A percentile compares a stretch with the other conserved stretches of the same genome.
phyloP scores from a whole-genome alignment of 1,140 invertebrate genomes.

The Parasteatoda tepidariorum region DNA sequence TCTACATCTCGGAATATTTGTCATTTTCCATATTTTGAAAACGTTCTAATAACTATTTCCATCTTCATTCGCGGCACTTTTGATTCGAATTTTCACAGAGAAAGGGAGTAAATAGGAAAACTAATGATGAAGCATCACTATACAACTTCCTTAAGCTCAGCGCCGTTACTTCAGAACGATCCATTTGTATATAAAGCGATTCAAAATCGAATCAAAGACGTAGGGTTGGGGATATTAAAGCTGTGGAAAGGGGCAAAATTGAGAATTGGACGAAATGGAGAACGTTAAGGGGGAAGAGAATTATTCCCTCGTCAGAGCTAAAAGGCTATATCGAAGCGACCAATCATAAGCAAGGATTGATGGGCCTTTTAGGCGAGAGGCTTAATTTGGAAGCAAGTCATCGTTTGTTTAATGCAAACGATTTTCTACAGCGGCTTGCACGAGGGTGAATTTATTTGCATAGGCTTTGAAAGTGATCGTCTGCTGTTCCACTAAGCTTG shows the following conservation, averaged over 20 bases:
- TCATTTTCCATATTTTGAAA: too few relatives aligned
- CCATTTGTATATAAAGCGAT: constrained; percentile 50
- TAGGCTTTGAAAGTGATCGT: constrained; percentile 30
- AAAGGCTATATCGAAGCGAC: constrained; percentile 44
- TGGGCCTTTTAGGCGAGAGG: constrained; percentile 41
- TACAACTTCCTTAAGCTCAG: constrained; percentile 17
- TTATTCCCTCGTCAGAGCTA: constrained; percentile 49
- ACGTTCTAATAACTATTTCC: too few relatives aligned
- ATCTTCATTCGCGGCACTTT: too few relatives aligned
- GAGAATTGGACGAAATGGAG: constrained; percentile 11
- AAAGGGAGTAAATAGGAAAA: too few relatives aligned
- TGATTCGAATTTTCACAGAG: too few relatives aligned
- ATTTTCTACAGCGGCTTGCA: constrained; percentile 18
- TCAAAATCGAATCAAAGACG: constrained; percentile 42
- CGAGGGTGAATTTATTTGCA: constrained; percentile 35
- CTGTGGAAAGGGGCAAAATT: not conserved
- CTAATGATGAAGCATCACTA: constrained; percentile 29
- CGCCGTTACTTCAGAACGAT: constrained; percentile 4
- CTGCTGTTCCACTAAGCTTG: not conserved
- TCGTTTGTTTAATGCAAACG: constrained; percentile 45
- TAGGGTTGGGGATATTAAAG: not conserved
- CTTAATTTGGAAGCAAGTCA: constrained; percentile 38
- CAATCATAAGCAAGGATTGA: constrained; percentile 55
- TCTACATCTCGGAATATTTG: too few relatives aligned
- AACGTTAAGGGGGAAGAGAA: constrained; percentile 38